These are phyloP conservation scores for Hypotaenidia okinawae DNA, from an alignment of 2,797 vertebrate species.

Conservation along the genomic window DNA sequence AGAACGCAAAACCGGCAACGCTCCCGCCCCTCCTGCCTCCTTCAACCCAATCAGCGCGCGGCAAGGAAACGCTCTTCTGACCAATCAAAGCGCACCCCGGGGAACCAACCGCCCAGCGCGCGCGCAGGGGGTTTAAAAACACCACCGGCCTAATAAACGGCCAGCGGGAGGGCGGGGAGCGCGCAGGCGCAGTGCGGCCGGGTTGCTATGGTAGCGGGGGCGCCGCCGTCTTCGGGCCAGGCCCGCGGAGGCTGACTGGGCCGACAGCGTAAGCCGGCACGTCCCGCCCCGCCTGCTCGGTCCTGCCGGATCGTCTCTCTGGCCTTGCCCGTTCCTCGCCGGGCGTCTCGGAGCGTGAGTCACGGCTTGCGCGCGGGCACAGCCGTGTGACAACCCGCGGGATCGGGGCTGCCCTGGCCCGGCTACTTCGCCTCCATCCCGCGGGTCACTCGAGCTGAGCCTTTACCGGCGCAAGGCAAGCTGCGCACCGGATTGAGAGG, in stretches of 20 bases:
- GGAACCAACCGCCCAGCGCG: not conserved
- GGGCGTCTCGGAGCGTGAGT: fast-evolving
- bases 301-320: not conserved
- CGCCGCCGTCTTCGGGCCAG: not conserved
- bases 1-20: fast-evolving
- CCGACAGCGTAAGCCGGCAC: not conserved
- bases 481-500: not conserved
- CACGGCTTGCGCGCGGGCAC: too few species aligned
- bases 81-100: not conserved
- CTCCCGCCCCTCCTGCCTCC: fast-evolving
- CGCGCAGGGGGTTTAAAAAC: slow-evolving; percentile 52
- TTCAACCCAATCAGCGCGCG: not conserved
- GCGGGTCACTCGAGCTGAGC: too few species aligned
- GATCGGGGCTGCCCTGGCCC: too few species aligned
- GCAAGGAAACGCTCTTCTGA: fast-evolving
- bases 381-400: not conserved
- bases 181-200: slow-evolving; percentile 15
- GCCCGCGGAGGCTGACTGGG: too few species aligned
- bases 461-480: too few species aligned
- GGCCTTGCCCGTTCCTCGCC: not conserved
- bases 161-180: not conserved
- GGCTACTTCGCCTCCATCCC: not conserved
- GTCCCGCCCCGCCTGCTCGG: too few species aligned
- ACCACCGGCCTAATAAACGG: not conserved
- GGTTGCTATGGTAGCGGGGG: not conserved